These are phyloP conservation scores for Caenorhabditis brenneri DNA, from an alignment of 1,140 invertebrate genomes.

Conservation along the genomic window DNA sequence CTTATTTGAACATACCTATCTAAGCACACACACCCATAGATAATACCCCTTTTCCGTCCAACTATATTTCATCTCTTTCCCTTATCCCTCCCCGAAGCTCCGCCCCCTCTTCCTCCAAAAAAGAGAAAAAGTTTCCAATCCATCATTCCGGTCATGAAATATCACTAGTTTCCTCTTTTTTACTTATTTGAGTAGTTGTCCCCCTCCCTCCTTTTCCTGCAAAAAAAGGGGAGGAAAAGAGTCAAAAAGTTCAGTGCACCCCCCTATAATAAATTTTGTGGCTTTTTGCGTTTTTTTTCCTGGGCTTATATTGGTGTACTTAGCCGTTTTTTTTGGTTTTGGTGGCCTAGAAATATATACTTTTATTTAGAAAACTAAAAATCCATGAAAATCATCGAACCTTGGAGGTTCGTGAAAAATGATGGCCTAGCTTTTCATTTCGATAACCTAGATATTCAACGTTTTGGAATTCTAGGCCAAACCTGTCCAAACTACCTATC, in stretches of 20 bases:
- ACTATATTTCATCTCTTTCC: neutral
- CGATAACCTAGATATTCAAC: too few species aligned
- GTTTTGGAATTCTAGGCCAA: too few species aligned
- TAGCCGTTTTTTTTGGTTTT: neutral
- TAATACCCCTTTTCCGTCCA: neutral
- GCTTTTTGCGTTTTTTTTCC: neutral
- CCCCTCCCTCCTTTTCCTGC: neutral
- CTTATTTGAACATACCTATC: too few species aligned
- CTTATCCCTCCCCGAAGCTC: neutral
- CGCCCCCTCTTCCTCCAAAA: neutral
- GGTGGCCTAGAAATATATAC: too few species aligned
- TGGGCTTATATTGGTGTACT: too few species aligned
- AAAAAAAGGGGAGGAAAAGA: neutral
- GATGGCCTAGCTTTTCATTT: too few species aligned
- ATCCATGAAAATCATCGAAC: too few species aligned
- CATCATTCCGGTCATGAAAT: conserved; percentile 10
- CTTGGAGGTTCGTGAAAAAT: too few species aligned
- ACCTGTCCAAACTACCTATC: too few species aligned
- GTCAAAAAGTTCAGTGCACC: neutral
- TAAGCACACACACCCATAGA: too few species aligned
- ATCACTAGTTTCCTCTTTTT: neutral
- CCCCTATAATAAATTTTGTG: neutral
- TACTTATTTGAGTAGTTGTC: neutral
- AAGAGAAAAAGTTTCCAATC: neutral
- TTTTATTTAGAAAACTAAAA: too few species aligned